Evolutionary conservation across 30 jellyfish, hydroid and myxozoan genomes (phyloP).

Genomic region (Cassiopea xamachana): DNA sequence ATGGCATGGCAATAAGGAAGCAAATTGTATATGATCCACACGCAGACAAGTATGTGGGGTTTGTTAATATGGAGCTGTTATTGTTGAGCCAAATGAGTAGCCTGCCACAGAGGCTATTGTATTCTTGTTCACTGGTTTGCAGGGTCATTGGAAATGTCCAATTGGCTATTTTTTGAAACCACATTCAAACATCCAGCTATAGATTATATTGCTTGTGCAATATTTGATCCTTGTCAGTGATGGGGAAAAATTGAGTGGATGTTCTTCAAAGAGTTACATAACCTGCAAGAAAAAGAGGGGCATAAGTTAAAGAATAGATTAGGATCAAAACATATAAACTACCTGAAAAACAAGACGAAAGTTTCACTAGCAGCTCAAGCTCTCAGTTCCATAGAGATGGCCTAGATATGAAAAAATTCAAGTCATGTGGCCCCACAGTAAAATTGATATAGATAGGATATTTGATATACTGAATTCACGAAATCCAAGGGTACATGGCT

Average conservation of each 20-base stretch:
- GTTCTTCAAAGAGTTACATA: not conserved
- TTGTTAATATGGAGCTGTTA: slow-evolving; percentile 50
- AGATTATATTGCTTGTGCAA: slow-evolving; percentile 5
- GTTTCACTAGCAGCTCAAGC: slow-evolving; percentile 51
- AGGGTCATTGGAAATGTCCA: slow-evolving; percentile 65
- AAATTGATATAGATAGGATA: slow-evolving; percentile 21
- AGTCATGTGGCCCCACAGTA: slow-evolving; percentile 42
- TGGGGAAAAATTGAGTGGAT: slow-evolving; percentile 31
- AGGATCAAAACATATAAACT: slow-evolving; percentile 11
- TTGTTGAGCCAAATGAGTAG: slow-evolving; percentile 21
- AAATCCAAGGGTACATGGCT: slow-evolving; percentile 75
- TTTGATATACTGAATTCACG: slow-evolving; percentile 73
- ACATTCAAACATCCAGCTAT: not conserved
- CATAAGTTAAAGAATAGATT: slow-evolving; percentile 4
- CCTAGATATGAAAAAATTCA: slow-evolving; percentile 4
- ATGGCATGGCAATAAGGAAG: slow-evolving; percentile 36
- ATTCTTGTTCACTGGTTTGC: slow-evolving; percentile 28
- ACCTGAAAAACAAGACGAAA: slow-evolving; percentile 46
- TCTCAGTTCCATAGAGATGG: not conserved
- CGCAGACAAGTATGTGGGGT: slow-evolving; percentile 41
- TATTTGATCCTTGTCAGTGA: slow-evolving; percentile 20
- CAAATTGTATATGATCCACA: not conserved
- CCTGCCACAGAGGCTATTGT: slow-evolving; percentile 48
- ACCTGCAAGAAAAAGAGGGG: slow-evolving; percentile 48
- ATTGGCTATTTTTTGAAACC: slow-evolving; percentile 24